Percentiles rank a stretch among this genome's conserved stretches.
Conservation (phyloP, 2,888 invertebrate genomes). For the Drosophila glabriapex region DNA sequence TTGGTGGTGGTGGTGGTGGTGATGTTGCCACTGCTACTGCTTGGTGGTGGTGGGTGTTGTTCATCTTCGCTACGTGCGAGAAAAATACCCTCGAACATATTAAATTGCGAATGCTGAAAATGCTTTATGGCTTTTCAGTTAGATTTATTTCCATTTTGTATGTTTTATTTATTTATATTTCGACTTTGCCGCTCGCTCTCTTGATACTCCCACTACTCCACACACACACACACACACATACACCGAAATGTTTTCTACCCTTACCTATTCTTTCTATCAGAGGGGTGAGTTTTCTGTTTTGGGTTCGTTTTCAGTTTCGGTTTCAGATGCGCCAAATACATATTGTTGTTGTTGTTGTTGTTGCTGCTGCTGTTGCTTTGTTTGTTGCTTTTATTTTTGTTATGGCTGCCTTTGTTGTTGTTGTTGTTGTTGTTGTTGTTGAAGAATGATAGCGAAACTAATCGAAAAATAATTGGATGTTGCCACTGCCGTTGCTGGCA, state of each 20-base stretch:
- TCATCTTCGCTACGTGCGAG: slow-evolving; percentile 80
- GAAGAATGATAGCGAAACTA: slow-evolving; percentile 85
- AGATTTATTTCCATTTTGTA: slow-evolving; percentile 85
- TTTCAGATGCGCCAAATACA: slow-evolving; percentile 74
- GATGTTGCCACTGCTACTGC: slow-evolving; percentile 44
- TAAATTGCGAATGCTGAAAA: slow-evolving; percentile 85
- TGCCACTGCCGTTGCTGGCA: slow-evolving; percentile 53
- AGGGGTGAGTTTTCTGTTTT: slow-evolving; percentile 61
- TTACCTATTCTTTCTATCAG: slow-evolving; percentile 30
- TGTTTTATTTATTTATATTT: slow-evolving; percentile 83
- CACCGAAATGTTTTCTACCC: slow-evolving; percentile 44
- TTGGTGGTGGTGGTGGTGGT: slow-evolving; percentile 43
- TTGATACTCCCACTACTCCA: slow-evolving; percentile 71
- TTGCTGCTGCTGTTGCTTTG: slow-evolving; percentile 12
- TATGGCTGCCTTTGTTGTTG: slow-evolving; percentile 22
- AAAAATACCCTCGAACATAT: slow-evolving; percentile 83
- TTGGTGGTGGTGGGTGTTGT: slow-evolving; percentile 77
- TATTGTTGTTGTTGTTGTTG: slow-evolving; percentile 35
- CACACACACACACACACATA: slow-evolving; percentile 29
- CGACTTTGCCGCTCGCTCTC: slow-evolving; percentile 73
- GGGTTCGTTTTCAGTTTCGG: slow-evolving; percentile 62
- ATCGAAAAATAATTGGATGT: slow-evolving; percentile 85
- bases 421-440: slow-evolving; percentile 65
- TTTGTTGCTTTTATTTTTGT: slow-evolving; percentile 13
- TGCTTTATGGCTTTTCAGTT: slow-evolving; percentile 85